phyloP scores from a whole-genome alignment of 2,113 vertebrate genomes.

The Bufo gargarizans region DNA sequence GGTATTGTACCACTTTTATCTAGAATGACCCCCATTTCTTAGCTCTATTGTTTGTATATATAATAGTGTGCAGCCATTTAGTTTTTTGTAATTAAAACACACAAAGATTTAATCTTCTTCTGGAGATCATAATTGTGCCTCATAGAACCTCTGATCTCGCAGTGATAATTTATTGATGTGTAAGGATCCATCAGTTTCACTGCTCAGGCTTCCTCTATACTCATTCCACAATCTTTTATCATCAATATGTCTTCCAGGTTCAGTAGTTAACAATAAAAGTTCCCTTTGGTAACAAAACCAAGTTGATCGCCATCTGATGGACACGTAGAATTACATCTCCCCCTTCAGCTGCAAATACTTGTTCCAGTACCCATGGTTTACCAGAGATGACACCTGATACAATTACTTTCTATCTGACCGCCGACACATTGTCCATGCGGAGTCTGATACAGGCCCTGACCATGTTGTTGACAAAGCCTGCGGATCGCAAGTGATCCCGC shows the following conservation, averaged over 20 bases:
- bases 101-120: not conserved
- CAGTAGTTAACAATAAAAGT: not conserved
- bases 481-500: no score
- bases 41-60: no score
- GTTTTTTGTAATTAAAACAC: not conserved
- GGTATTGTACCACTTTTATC: no score
- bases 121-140: not conserved
- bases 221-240: no score
- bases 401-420: no score
- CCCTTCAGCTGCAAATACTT: not conserved
- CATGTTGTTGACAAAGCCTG: no score
- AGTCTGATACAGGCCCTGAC: no score
- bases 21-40: no score
- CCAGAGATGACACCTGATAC: not conserved
- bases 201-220: not conserved
- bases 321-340: slow-evolving; percentile 10
- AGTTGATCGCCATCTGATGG: not conserved
- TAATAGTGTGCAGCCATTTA: no score
- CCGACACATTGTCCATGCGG: no score
- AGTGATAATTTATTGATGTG: not conserved
- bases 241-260: not conserved
- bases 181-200: not conserved
- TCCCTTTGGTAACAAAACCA: not conserved
- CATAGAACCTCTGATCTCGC: not conserved
- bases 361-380: not conserved